phyloP scores from a whole-genome alignment of 1,140 invertebrate species.

The Camponotus pennsylvanicus region DNA sequence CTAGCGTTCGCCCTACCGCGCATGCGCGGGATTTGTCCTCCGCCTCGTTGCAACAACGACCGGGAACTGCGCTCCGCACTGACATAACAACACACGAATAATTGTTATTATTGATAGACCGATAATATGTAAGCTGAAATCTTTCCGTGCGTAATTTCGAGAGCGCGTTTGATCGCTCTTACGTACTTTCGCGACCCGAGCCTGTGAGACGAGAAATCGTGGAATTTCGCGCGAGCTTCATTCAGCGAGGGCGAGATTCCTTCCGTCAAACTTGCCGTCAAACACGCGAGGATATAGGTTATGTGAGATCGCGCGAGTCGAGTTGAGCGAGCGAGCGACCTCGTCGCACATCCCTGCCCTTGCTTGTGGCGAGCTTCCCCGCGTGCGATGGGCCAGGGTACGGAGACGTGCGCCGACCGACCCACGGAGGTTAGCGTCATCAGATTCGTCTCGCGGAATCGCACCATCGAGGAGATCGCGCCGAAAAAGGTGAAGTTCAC shows the following conservation, averaged over 20 bases:
- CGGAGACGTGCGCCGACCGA: conserved; percentile 83
- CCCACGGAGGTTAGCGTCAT: conserved; percentile 85
- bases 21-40: not conserved
- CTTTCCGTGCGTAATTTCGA: conserved; percentile 48
- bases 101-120: conserved; percentile 74
- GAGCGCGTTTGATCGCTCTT: conserved; percentile 51
- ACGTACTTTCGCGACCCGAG: conserved; percentile 32
- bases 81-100: conserved; percentile 69
- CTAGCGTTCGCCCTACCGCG: too few relatives aligned
- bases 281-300: conserved; percentile 69
- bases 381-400: conserved; percentile 83
- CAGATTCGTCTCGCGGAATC: conserved; percentile 85
- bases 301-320: conserved; percentile 67
- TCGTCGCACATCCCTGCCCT: conserved; percentile 11
- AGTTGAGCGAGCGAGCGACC: conserved; percentile 25
- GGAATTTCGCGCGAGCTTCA: conserved; percentile 36
- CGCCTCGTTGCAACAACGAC: not conserved
- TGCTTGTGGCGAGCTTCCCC: conserved; percentile 5
- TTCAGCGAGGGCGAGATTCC: conserved; percentile 65
- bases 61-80: conserved; percentile 40
- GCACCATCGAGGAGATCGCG: conserved; percentile 85
- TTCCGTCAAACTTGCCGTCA: conserved; percentile 46
- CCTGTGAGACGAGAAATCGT: not conserved
- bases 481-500: conserved; percentile 83
- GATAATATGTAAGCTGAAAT: conserved; percentile 71